Percentiles rank a stretch among this genome's conserved stretches.
phyloP scores from a whole-genome alignment of 1,140 invertebrate genomes.

The Psilanteris sp. region DNA sequence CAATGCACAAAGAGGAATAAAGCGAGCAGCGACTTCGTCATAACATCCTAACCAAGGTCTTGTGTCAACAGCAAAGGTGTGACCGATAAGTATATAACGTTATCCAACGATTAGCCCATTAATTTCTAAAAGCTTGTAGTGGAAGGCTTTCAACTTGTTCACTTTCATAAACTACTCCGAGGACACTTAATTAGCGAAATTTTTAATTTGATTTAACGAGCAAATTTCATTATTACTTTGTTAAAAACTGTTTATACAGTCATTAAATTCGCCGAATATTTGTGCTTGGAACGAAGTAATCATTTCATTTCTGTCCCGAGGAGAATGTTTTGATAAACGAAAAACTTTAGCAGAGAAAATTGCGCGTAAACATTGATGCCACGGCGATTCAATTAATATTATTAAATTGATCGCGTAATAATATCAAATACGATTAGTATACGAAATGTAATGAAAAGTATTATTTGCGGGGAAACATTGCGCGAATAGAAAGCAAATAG shows the following conservation, averaged over 20 bases:
- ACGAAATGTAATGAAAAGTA: background rate
- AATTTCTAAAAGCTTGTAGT: constrained; percentile 23
- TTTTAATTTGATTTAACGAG: constrained; percentile 15
- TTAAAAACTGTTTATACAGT: no score
- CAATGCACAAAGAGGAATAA: constrained; percentile 29
- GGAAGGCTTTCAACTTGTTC: background rate
- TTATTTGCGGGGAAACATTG: background rate
- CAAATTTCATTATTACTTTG: constrained; percentile 11
- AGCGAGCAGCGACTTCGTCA: background rate
- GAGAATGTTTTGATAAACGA: no score
- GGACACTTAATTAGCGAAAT: constrained; percentile 18
- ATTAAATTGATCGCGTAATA: no score
- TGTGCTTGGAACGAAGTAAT: no score
- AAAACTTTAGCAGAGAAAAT: no score
- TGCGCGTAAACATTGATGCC: no score
- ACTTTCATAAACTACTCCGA: background rate
- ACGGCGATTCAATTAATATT: no score
- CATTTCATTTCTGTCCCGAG: no score
- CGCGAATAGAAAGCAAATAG: background rate
- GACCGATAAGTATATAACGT: constrained; percentile 38
- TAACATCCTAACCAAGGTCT: constrained; percentile 2
- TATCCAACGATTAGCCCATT: constrained; percentile 56
- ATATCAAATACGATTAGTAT: no score
- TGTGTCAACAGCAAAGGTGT: constrained; percentile 47
- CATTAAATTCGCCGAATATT: no score